Conservation (phyloP, 2,797 vertebrate species). For the Enteromius viviparus region DNA sequence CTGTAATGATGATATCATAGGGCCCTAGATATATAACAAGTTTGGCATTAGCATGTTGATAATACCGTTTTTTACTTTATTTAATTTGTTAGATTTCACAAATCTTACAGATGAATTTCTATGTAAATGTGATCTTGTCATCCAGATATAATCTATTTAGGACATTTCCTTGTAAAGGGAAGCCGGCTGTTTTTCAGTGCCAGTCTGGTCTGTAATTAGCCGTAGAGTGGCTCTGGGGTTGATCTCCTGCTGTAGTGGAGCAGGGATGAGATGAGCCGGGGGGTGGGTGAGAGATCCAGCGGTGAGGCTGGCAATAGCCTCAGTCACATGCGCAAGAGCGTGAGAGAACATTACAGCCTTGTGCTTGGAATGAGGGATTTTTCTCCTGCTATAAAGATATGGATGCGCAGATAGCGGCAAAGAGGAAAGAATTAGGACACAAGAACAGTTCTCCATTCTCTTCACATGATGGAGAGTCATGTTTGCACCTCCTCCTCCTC, state of each 20-base stretch:
- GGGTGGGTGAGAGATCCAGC: constrained; percentile 45
- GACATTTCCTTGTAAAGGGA: constrained; percentile 3
- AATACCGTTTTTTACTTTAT: too few relatives aligned
- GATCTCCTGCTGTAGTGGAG: constrained; percentile 56
- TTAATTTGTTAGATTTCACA: not conserved
- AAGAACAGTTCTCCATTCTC: not conserved
- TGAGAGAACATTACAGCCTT: constrained; percentile 64
- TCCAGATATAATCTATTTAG: not conserved
- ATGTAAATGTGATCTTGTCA: not conserved
- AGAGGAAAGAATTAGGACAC: not conserved
- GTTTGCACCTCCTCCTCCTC: constrained; percentile 4
- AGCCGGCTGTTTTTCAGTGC: not conserved
- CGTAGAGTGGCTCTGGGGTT: constrained; percentile 12
- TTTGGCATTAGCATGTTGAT: not conserved
- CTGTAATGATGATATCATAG: not conserved
- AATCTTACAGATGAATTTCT: not conserved
- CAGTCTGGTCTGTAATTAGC: constrained; percentile 46
- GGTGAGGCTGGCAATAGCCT: constrained; percentile 62
- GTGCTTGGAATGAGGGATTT: constrained; percentile 56
- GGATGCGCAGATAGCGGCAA: constrained; percentile 9
- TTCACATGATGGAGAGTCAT: not conserved
- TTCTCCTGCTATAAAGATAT: constrained; percentile 30
- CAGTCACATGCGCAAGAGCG: constrained; percentile 72
- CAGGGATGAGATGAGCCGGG: constrained; percentile 37
- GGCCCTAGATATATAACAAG: not conserved